phyloP scores from a whole-genome alignment of 2,888 invertebrate genomes.

The Mongoloraphidia duomilia region DNA sequence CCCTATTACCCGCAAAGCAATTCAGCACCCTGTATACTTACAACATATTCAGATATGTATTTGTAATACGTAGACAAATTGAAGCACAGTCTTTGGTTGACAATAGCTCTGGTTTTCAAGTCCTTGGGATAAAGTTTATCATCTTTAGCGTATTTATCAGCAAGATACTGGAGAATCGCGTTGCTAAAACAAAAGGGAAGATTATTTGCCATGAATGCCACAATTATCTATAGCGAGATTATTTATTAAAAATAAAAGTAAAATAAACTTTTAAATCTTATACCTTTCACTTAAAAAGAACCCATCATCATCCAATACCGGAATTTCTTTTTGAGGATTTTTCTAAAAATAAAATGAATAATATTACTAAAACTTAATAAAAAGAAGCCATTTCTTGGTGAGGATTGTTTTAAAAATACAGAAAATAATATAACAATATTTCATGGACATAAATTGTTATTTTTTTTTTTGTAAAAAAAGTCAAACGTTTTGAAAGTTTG shows the following conservation, averaged over 20 bases:
- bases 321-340: slow-evolving; percentile 67
- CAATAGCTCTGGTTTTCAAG: slow-evolving; percentile 50
- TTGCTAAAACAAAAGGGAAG: slow-evolving; percentile 29
- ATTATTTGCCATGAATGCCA: not conserved
- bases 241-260: not conserved
- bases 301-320: slow-evolving; percentile 65
- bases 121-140: slow-evolving; percentile 57
- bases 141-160: slow-evolving; percentile 55
- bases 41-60: slow-evolving; percentile 48
- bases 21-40: too few relatives aligned
- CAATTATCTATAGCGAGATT: not conserved
- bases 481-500: not conserved
- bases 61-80: slow-evolving; percentile 63
- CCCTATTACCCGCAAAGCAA: too few relatives aligned
- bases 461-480: not conserved
- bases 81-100: slow-evolving; percentile 68
- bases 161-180: slow-evolving; percentile 54
- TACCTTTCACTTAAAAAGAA: slow-evolving; percentile 62
- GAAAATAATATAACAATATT: too few relatives aligned
- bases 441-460: not conserved
- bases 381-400: too few relatives aligned
- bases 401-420: too few relatives aligned
- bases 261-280: too few relatives aligned
- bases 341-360: slow-evolving; percentile 35
- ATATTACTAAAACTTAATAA: not conserved